Conservation (phyloP, 2,797 vertebrate species). For the Neosilurus mollespiculum region DNA sequence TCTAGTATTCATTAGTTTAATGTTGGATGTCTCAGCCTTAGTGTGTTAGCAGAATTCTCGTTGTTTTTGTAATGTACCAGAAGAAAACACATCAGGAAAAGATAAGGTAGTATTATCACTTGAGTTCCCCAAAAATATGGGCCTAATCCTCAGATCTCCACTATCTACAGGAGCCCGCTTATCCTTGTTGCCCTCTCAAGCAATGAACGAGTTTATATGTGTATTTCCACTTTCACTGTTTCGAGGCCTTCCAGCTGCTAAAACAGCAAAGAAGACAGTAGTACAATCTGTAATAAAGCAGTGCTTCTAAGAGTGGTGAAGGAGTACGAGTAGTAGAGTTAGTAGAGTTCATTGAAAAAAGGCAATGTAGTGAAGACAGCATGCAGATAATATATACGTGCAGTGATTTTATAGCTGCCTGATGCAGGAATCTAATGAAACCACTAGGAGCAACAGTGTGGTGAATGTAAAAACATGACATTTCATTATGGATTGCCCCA, state of each 20-base stretch:
- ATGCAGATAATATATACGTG: not conserved
- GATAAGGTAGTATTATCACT: not conserved
- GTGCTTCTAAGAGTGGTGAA: not conserved
- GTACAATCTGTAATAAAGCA: not conserved
- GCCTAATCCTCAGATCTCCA: slow-evolving; percentile 1
- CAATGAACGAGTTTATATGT: not conserved
- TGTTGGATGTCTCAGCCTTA: not conserved
- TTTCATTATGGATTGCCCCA: slow-evolving; percentile 12
- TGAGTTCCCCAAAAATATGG: not conserved
- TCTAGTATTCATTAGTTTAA: not conserved
- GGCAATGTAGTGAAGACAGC: not conserved
- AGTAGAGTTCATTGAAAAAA: not conserved
- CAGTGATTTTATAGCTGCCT: not conserved
- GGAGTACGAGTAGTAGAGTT: not conserved
- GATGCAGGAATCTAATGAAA: not conserved
- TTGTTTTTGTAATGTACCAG: not conserved
- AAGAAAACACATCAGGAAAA: not conserved
- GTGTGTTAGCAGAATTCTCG: not conserved
- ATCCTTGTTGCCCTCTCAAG: not conserved
- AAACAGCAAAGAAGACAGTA: not conserved
- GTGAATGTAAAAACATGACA: not conserved
- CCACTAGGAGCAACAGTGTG: not conserved
- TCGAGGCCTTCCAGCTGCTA: not conserved
- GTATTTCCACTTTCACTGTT: slow-evolving; percentile 16
- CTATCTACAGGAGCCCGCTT: not conserved